Evolutionary conservation across 2,113 vertebrate species (phyloP), one percentile per base, ranked within the genome.

Genomic region (Hippopotamus amphibius): DNA sequence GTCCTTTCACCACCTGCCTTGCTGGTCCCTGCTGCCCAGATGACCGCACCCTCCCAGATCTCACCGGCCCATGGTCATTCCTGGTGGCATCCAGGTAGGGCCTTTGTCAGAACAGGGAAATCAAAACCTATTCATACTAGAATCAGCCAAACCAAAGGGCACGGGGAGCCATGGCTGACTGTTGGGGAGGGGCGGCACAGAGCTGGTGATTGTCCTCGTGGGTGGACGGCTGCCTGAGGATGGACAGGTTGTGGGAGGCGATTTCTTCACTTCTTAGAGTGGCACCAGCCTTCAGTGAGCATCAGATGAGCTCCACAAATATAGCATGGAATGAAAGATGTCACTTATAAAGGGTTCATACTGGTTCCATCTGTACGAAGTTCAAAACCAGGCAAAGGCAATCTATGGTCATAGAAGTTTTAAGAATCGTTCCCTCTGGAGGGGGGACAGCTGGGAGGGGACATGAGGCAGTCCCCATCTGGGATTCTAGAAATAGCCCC

Each of bases 401-500:
- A 41, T 37, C 50, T 41, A 9, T 61, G 84, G 24, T 41, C 26
- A 50, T 0, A 41, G 41, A 50, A 30, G 50, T 50, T 30, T 10
- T 41, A 26, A 46, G 15, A 4, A 5, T 16, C 3, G 66, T 72
- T 61, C 16, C 22, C 66, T 10, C 11, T 30, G 11, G 21, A 46
- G 11, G 33, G 16, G 74, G 28, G 7, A 0, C 30, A 24, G 43
- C 26, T 26, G 22, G 30, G 50, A 61, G 41, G 72, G 50, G 61
- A 50, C 72, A 37, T 0, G 11, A 68, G 50, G 74, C 12, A 30
- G n/a, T 43, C 28, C 8, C 12, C 50, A 12, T 4, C 17, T 11
- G 24, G 48, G 22, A 22, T 50, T 48, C 74, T 50, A 50, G 48
- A 10, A 65, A 68, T 4, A 65, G 46, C 37, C n/a, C 17, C 26